Conservation (phyloP, 2,113 vertebrate genomes). For the Ondatra zibethicus region DNA sequence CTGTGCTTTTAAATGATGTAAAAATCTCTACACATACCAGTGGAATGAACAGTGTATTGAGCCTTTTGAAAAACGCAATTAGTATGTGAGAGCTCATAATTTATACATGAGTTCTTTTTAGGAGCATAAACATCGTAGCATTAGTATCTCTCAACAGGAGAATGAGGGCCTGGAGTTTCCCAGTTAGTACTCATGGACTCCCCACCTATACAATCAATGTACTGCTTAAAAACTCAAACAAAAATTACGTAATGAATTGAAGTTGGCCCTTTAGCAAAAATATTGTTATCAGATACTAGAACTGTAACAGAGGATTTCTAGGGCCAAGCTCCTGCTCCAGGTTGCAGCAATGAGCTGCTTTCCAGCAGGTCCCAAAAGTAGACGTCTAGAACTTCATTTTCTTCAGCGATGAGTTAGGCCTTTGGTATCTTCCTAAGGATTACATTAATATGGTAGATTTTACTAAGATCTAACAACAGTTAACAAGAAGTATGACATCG, state of each 20-base stretch:
- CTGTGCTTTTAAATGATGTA: not conserved
- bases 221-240: slow-evolving; percentile 12
- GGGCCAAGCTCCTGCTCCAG: not conserved
- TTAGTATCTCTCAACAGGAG: not conserved
- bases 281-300: not conserved
- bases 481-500: not conserved
- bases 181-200: not conserved
- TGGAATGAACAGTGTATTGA: not conserved
- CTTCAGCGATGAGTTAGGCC: not conserved
- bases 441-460: not conserved
- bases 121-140: not conserved
- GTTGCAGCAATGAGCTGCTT: not conserved
- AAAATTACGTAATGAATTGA: slow-evolving; percentile 13
- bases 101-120: not conserved
- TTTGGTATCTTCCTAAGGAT: not conserved
- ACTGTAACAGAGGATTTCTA: slow-evolving; percentile 38
- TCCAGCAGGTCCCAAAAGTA: slow-evolving; percentile 9
- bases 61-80: not conserved
- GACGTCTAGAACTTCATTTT: not conserved
- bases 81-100: not conserved
- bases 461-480: not conserved
- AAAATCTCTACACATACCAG: not conserved
- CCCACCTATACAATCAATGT: not conserved
- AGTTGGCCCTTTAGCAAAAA: slow-evolving; percentile 13
- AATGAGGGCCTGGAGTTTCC: not conserved